These are phyloP conservation scores for Orientallactaga bullata DNA, from an alignment of 2,113 vertebrate genomes.

Conservation along the genomic window DNA sequence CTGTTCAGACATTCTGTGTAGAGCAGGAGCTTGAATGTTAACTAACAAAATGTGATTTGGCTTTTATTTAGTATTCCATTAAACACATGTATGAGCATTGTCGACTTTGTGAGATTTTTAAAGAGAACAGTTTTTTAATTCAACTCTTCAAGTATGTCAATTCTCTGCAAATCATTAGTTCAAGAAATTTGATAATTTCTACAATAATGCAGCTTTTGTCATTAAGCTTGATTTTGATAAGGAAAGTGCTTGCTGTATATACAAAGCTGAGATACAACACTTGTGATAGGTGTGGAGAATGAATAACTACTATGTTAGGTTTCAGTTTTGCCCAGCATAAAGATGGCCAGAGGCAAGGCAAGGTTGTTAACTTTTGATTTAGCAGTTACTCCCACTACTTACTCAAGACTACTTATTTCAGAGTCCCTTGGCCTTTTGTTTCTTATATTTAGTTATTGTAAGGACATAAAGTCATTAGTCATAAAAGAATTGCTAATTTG, in stretches of 20 bases:
- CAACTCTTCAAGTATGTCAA: neutral
- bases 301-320: neutral
- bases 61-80: conserved; percentile 25
- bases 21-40: neutral
- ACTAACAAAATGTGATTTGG: conserved; percentile 37
- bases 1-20: conserved; percentile 27
- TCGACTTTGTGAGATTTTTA: conserved; percentile 17
- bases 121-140: conserved; percentile 15
- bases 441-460: conserved; percentile 44
- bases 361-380: neutral
- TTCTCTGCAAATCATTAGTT: conserved; percentile 19
- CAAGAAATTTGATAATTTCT: neutral
- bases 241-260: neutral
- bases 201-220: neutral
- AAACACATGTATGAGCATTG: neutral
- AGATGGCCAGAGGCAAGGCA: neutral
- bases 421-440: conserved; percentile 52
- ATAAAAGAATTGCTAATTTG: conserved; percentile 66
- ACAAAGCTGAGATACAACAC: conserved; percentile 27
- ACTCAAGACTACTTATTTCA: conserved; percentile 50
- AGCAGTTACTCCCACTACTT: neutral
- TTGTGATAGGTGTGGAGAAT: neutral
- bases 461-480: conserved; percentile 51
- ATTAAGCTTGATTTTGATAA: neutral
- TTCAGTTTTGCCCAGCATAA: neutral